Percentiles rank a stretch among this genome's conserved stretches.
Conservation (phyloP, 23 tunicate genomes). For the Trididemnum nubilum region DNA sequence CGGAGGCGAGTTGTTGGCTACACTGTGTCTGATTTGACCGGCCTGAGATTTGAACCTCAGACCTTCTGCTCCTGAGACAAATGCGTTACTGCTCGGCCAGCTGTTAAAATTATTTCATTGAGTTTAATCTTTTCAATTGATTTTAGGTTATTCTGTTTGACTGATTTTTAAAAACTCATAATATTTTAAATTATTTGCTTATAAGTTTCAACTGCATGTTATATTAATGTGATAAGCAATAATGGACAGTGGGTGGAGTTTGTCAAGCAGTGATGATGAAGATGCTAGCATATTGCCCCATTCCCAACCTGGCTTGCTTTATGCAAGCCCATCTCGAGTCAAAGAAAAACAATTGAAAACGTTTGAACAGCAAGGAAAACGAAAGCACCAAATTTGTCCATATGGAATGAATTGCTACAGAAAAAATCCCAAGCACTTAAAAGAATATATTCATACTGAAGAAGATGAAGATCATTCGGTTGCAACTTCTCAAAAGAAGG, state of each 20-base stretch:
- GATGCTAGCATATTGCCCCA: conserved; percentile 31
- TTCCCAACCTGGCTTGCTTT: conserved; percentile 5
- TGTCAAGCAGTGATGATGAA: conserved; percentile 70
- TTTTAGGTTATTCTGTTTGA: no score
- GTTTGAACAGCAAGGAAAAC: neutral
- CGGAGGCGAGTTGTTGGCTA: no score
- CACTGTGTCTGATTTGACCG: no score
- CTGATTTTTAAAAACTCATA: no score
- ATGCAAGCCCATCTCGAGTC: conserved; percentile 42
- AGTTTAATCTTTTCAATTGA: no score
- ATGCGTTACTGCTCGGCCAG: no score
- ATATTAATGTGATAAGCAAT: no score
- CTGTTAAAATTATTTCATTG: no score
- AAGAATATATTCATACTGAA: conserved; percentile 49
- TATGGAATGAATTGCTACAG: conserved; percentile 66
- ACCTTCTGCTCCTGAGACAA: no score
- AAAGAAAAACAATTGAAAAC: conserved; percentile 14
- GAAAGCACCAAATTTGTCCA: conserved; percentile 18
- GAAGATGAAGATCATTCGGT: neutral
- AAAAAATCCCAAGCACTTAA: conserved; percentile 53
- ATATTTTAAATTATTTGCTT: no score
- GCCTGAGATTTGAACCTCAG: no score
- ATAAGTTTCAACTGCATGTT: no score
- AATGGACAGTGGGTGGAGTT: conserved; percentile 32
- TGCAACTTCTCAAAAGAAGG: neutral